Conservation (phyloP, 1,140 invertebrate genomes). For the Antheraea mylitta region DNA sequence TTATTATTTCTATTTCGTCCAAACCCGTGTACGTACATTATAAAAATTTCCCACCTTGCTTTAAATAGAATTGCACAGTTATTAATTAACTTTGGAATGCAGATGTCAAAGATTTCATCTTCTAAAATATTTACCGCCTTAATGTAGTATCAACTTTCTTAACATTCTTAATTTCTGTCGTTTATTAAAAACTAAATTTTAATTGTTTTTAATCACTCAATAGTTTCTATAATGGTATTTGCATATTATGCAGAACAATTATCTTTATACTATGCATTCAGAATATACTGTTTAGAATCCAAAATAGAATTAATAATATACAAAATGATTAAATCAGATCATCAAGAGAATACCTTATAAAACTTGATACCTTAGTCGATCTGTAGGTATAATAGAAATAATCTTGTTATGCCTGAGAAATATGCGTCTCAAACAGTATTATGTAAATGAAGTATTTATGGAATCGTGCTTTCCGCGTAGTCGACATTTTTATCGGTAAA, state of each 20-base stretch:
- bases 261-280: too few species aligned
- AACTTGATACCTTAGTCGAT: background rate
- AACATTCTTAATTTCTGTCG: background rate
- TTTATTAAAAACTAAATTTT: too few species aligned
- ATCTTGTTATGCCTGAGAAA: constrained; percentile 7
- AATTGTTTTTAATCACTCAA: too few species aligned
- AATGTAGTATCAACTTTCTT: background rate
- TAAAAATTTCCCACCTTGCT: background rate
- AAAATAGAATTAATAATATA: too few species aligned
- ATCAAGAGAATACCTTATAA: background rate
- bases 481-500: constrained; percentile 45
- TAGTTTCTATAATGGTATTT: too few species aligned
- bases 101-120: background rate
- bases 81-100: background rate
- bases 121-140: background rate
- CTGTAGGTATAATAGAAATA: background rate
- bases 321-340: too few species aligned
- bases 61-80: background rate
- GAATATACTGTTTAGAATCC: too few species aligned
- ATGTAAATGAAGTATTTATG: constrained; percentile 50
- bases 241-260: too few species aligned
- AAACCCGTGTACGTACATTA: background rate
- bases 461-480: constrained; percentile 49
- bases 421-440: constrained; percentile 28
- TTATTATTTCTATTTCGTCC: too few species aligned